Evolutionary conservation across 2,888 invertebrate species (phyloP), one percentile per base, ranked within the genome.

Genomic region (Microchrysa polita): DNA sequence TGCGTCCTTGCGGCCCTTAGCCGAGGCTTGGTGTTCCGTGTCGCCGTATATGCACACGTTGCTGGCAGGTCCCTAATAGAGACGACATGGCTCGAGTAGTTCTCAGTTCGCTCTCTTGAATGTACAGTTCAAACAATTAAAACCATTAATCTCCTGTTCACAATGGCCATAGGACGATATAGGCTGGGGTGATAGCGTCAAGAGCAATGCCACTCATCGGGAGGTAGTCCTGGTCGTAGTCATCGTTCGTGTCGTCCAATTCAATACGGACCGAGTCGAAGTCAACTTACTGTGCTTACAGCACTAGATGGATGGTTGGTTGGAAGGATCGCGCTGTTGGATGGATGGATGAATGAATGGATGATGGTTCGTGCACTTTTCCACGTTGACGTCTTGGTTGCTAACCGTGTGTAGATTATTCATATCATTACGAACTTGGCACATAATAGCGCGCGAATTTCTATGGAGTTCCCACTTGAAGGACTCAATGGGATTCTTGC

Each of bases 41-140:
- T 60, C 60, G 34, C 34, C 60, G 34, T 60, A 27, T n/a, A n/a
- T 34, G 27, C 27, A 34, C 27, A 34, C 27, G 27, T 34, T 34
- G 27, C 27, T 5, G 27, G 27, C 27, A 34, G 27, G 27, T 34
- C 27, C 27, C 27, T 34, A 5, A 34, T 34, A 34, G 27, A 34
- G 27, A 34, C 27, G 40, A 27, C 40, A 61, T 18, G 16, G 9
- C 22, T 40, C 40, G n/a, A 61, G 61, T 61, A 61, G 48, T 65
- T 65, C 20, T 65, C 48, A 48, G 65, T 48, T 65, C 48, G 65
- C 65, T 48, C 65, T 48, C 44, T 65, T 65, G 16, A 65, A 65
- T 65, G 18, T 65, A 44, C 34, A 74, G 42, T 67, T 73, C 61
- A 74, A 74, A 74, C 74, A 72, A 74, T 73, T 74, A 74, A 74